Conservation (phyloP, 2,888 invertebrate species). For the Ferdinandea cuprea region DNA sequence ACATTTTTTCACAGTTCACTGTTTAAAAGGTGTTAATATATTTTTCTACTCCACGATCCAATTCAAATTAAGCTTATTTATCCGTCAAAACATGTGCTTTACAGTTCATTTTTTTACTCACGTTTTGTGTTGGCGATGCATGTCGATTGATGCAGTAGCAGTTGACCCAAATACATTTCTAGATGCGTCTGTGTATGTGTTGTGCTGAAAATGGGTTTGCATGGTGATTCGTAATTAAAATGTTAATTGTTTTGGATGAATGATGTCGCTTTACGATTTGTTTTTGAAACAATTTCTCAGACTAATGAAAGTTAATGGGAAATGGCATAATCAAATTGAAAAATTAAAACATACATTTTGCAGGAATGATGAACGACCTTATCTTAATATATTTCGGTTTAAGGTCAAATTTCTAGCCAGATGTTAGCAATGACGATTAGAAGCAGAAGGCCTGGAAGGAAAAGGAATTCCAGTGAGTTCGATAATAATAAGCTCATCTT, state of each 20-base stretch:
- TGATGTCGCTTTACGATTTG: slow-evolving; percentile 20
- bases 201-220: slow-evolving; percentile 41
- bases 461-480: too few species aligned
- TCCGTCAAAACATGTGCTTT: slow-evolving; percentile 36
- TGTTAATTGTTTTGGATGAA: slow-evolving; percentile 47
- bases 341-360: too few species aligned
- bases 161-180: slow-evolving; percentile 68
- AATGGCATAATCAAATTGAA: too few species aligned
- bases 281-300: neutral
- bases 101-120: slow-evolving; percentile 51
- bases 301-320: neutral
- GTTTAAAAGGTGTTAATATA: slow-evolving; percentile 43
- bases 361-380: too few species aligned
- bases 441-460: too few species aligned
- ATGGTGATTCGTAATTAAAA: slow-evolving; percentile 60
- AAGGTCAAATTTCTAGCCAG: too few species aligned
- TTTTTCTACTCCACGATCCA: slow-evolving; percentile 20
- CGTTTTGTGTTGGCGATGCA: slow-evolving; percentile 70
- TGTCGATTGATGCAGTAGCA: slow-evolving; percentile 66
- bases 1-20: slow-evolving; percentile 12
- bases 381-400: too few species aligned
- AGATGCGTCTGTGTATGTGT: slow-evolving; percentile 41
- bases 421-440: too few species aligned
- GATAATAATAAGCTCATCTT: too few species aligned
- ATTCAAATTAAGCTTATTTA: slow-evolving; percentile 40